Conservation (phyloP, 2,113 vertebrate genomes). For the Lycocorax pyrrhopterus region DNA sequence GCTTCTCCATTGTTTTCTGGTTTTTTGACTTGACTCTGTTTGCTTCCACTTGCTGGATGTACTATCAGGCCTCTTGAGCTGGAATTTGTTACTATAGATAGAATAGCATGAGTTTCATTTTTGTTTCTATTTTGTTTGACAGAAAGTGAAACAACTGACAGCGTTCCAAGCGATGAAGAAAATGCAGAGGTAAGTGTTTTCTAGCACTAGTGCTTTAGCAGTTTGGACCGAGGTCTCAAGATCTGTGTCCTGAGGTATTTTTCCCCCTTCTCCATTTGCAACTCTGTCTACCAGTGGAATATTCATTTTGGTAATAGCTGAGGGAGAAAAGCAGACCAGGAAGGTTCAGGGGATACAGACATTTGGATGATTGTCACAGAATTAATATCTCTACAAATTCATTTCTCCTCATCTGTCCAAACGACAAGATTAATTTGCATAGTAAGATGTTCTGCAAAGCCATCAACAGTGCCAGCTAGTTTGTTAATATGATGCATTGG, state of each 20-base stretch:
- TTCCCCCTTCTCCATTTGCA: background rate
- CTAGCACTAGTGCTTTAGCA: background rate
- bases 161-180: constrained; percentile 88
- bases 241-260: background rate
- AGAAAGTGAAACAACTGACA: constrained; percentile 96
- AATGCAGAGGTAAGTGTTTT: constrained; percentile 78
- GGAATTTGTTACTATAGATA: background rate
- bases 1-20: background rate
- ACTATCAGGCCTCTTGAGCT: background rate
- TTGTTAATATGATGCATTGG: background rate
- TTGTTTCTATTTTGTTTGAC: constrained; percentile 58
- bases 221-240: background rate
- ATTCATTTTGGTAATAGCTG: background rate
- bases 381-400: background rate
- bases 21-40: background rate
- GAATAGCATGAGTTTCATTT: background rate
- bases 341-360: background rate
- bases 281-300: background rate
- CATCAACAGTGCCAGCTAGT: background rate
- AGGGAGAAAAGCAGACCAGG: background rate
- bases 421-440: background rate
- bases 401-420: background rate
- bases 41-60: background rate
- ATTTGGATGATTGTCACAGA: background rate
- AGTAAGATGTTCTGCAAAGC: background rate